These are phyloP conservation scores for Aselliscus stoliczkanus DNA, from an alignment of 2,797 vertebrate genomes.

Conservation along the genomic window DNA sequence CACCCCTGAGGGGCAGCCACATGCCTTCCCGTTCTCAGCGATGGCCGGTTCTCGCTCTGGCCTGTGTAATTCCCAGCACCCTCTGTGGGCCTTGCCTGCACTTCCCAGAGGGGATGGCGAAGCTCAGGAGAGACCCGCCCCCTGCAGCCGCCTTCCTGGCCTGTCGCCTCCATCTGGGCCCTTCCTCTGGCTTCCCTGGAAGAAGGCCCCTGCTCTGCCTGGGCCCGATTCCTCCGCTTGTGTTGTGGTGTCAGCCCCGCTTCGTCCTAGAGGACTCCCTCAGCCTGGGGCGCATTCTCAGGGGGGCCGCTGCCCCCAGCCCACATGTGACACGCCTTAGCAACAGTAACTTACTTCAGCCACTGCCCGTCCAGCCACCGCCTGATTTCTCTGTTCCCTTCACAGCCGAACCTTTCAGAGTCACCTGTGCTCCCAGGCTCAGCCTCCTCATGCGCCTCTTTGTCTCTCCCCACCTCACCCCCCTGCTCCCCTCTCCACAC, in stretches of 20 bases:
- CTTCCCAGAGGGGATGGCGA: no score
- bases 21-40: no score
- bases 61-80: no score
- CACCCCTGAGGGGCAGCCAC: background rate
- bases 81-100: background rate
- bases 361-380: background rate
- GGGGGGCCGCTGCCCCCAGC: no score
- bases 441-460: background rate
- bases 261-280: background rate
- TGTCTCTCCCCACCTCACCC: rapidly evolving
- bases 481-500: rapidly evolving
- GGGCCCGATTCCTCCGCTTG: no score
- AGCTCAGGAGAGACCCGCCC: no score
- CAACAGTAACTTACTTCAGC: background rate
- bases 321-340: no score
- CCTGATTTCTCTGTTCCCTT: background rate
- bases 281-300: background rate
- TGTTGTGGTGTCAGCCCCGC: background rate
- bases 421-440: background rate
- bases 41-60: no score
- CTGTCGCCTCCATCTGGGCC: no score
- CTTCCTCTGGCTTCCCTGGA: no score
- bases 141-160: no score
- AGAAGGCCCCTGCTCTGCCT: no score
- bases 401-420: background rate